Conservation (phyloP, 2,113 vertebrate genomes). For the Egretta garzetta region DNA sequence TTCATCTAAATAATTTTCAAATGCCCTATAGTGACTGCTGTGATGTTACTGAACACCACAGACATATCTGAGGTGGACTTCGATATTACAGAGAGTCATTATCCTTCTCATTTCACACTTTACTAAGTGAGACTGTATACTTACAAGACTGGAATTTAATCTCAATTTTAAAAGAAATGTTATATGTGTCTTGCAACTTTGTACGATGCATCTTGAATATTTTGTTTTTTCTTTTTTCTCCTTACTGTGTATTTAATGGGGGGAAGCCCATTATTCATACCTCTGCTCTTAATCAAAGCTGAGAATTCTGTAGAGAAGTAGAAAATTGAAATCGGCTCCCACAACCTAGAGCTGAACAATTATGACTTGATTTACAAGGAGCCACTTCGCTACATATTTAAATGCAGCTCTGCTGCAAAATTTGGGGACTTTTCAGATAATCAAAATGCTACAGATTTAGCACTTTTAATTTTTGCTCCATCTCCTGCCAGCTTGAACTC, state of each 20-base stretch:
- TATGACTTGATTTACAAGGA: constrained; percentile 77
- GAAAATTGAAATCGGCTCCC: constrained; percentile 60
- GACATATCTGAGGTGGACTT: neutral
- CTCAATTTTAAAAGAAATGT: neutral
- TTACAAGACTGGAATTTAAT: neutral
- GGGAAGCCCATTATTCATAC: constrained; percentile 60
- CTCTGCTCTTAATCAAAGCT: constrained; percentile 71
- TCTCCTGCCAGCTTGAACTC: constrained; percentile 74
- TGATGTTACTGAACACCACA: neutral
- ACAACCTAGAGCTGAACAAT: constrained; percentile 68
- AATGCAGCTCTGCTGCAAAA: constrained; percentile 70
- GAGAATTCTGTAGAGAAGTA: constrained; percentile 58
- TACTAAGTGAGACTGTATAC: neutral
- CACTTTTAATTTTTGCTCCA: constrained; percentile 80
- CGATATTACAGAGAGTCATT: neutral
- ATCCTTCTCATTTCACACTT: neutral
- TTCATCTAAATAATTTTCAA: neutral
- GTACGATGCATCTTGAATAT: neutral
- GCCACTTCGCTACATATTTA: constrained; percentile 64
- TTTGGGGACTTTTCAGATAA: constrained; percentile 75
- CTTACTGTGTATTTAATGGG: constrained; percentile 17
- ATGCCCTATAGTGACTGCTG: neutral
- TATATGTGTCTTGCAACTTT: neutral
- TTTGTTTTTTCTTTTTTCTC: constrained; percentile 26
- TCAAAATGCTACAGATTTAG: constrained; percentile 77